phyloP scores from a whole-genome alignment of 2,113 vertebrate species.

The Asarcornis scutulata region DNA sequence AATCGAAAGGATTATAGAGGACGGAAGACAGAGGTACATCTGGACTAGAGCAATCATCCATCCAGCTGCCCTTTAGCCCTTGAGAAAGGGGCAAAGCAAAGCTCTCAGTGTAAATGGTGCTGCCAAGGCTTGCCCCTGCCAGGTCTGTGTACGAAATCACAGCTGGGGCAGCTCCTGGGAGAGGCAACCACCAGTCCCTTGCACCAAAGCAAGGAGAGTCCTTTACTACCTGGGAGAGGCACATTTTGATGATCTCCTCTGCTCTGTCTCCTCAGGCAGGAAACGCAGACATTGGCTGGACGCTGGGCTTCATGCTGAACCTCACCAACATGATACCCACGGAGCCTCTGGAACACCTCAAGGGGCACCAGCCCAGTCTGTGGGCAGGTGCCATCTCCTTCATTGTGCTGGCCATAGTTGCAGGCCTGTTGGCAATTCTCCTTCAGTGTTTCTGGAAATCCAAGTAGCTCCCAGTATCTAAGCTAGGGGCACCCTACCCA shows the following conservation, averaged over 20 bases:
- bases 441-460: conserved; percentile 51
- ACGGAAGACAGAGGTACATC: not conserved
- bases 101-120: not conserved
- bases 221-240: not conserved
- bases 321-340: conserved; percentile 85
- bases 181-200: not conserved
- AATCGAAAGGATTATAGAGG: not conserved
- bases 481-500: not conserved
- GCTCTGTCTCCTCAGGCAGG: conserved; percentile 77
- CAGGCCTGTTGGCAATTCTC: not conserved
- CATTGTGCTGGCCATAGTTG: conserved; percentile 46
- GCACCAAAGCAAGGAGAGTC: not conserved
- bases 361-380: conserved; percentile 63
- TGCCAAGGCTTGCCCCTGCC: not conserved
- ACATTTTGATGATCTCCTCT: not conserved
- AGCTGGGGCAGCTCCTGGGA: not conserved
- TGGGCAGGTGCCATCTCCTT: conserved; percentile 83
- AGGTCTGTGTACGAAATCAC: rapidly evolving
- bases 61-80: not conserved
- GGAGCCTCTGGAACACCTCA: conserved; percentile 59
- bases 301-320: conserved; percentile 93
- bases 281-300: conserved; percentile 88
- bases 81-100: not conserved
- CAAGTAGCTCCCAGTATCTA: conserved; percentile 14
- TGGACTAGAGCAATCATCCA: not conserved